Evolutionary conservation across 37 sponge, comb jelly and placozoan species (phyloP).

Genomic region (Hexactinellida sp.): DNA sequence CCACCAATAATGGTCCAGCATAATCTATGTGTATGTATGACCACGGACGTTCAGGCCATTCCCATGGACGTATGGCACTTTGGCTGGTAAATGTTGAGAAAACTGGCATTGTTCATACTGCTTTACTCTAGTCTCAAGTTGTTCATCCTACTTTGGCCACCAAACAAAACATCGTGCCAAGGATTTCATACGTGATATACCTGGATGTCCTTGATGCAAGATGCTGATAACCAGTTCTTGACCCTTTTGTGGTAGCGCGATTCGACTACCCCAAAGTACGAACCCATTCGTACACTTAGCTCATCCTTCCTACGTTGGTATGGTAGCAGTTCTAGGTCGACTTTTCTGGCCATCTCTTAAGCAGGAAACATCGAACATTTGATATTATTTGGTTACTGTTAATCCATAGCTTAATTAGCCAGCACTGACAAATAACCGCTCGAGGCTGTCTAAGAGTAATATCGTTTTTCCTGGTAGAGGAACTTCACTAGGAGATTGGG

Average conservation of each 20-base stretch:
- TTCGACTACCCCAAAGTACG: conserved; percentile 35
- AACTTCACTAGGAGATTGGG: neutral
- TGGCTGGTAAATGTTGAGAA: conserved; percentile 15
- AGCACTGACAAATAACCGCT: neutral
- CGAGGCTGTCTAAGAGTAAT: neutral
- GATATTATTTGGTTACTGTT: conserved; percentile 27
- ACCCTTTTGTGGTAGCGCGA: conserved; percentile 22
- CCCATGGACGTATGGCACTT: conserved; percentile 31
- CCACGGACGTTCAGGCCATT: conserved; percentile 32
- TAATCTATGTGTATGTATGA: conserved; percentile 29
- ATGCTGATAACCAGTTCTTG: neutral
- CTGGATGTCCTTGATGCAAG: conserved; percentile 26
- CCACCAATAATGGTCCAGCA: conserved; percentile 20
- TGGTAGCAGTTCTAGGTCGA: neutral
- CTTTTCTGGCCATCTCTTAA: conserved; percentile 22
- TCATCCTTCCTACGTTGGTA: conserved; percentile 16
- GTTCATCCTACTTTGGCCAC: conserved; percentile 25
- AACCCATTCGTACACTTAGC: conserved; percentile 23
- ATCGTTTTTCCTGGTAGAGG: neutral
- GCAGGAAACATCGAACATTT: neutral
- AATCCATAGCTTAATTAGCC: conserved; percentile 20
- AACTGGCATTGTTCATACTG: conserved; percentile 24
- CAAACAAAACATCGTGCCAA: conserved; percentile 19
- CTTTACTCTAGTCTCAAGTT: conserved; percentile 19
- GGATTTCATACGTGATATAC: conserved; percentile 38